Evolutionary conservation across 2,113 vertebrate species (phyloP).

Genomic region (Eclectus roratus): DNA sequence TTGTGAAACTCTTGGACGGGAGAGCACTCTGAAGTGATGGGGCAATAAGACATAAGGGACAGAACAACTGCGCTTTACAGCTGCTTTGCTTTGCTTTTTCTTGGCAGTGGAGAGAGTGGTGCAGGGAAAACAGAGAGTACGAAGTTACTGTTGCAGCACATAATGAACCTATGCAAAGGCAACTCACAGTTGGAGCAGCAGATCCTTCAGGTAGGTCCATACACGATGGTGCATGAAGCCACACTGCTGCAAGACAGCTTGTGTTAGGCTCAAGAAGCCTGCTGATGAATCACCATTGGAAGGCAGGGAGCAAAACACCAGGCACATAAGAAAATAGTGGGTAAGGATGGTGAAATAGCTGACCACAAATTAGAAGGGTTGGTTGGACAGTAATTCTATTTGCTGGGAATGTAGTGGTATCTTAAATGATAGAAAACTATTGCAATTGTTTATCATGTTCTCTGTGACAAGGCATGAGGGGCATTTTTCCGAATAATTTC

Average conservation of each 20-base stretch:
- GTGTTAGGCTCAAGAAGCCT: background rate
- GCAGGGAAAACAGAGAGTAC: slow-evolving; percentile 82
- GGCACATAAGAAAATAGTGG: background rate
- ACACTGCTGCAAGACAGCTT: background rate
- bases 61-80: background rate
- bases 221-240: background rate
- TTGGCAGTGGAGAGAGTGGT: slow-evolving; percentile 78
- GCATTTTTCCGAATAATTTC: background rate
- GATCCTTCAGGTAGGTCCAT: slow-evolving; percentile 75
- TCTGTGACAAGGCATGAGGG: background rate
- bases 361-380: background rate
- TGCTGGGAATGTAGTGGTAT: background rate
- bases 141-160: slow-evolving; percentile 74
- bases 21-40: background rate
- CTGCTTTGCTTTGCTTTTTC: slow-evolving; percentile 7
- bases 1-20: background rate
- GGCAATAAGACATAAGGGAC: background rate
- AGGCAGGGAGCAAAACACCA: background rate
- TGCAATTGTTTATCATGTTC: background rate
- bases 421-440: background rate
- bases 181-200: slow-evolving; percentile 77
- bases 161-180: slow-evolving; percentile 76
- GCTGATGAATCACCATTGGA: background rate
- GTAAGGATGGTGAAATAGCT: background rate
- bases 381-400: background rate